These are phyloP conservation scores for Phodopus roborovskii DNA, from an alignment of 2,113 vertebrate species.

Conservation along the genomic window DNA sequence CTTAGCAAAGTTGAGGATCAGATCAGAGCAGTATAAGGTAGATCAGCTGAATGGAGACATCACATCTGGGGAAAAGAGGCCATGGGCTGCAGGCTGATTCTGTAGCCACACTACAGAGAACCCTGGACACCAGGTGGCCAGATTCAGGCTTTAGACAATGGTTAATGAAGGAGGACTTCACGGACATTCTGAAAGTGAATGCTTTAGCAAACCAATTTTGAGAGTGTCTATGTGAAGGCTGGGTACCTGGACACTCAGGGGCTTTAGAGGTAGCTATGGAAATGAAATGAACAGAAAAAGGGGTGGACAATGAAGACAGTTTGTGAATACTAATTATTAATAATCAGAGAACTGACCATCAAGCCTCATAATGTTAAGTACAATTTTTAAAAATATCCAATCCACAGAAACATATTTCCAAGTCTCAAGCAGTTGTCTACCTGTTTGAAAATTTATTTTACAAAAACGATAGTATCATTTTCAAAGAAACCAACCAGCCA, in stretches of 20 bases:
- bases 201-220: background rate
- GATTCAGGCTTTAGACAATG: background rate
- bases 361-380: background rate
- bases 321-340: background rate
- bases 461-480: background rate
- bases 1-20: background rate
- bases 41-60: background rate
- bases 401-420: conserved; percentile 1
- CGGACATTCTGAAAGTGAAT: background rate
- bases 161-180: background rate
- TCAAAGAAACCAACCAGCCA: background rate
- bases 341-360: background rate
- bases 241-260: background rate
- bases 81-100: background rate
- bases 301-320: background rate
- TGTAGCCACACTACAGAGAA: background rate
- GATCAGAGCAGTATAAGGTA: background rate
- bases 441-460: background rate
- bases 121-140: background rate
- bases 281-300: background rate
- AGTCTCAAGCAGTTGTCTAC: background rate
- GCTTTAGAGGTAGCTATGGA: background rate
- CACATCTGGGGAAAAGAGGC: background rate
- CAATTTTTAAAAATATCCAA: conserved; percentile 41
- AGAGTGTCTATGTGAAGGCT: background rate